Evolutionary conservation across 2,113 vertebrate species (phyloP).

Genomic region (Ptilorrhoa leucosticta): DNA sequence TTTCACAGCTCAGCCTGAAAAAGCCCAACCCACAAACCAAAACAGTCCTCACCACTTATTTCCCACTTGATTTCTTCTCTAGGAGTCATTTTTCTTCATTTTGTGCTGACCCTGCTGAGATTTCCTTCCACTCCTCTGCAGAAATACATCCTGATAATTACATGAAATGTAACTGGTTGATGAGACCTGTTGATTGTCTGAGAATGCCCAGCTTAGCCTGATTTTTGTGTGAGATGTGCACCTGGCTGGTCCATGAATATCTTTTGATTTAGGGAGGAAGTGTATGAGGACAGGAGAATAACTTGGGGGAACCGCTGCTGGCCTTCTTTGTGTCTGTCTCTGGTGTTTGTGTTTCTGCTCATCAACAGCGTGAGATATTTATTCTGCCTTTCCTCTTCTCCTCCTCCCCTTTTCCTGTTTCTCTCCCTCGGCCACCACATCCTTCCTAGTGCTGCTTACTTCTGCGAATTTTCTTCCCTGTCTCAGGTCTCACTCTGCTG

Average conservation of each 20-base stretch:
- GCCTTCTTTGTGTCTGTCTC: neutral
- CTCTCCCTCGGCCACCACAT: neutral
- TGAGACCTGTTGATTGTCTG: neutral
- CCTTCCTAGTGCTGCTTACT: slow-evolving; percentile 19
- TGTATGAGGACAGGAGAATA: neutral
- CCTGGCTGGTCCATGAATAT: neutral
- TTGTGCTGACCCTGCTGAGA: neutral
- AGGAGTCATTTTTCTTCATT: neutral
- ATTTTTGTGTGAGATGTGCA: neutral
- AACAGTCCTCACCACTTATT: neutral
- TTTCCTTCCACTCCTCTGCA: neutral
- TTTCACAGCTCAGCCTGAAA: neutral
- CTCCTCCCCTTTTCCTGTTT: slow-evolving; percentile 49
- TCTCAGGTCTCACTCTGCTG: neutral
- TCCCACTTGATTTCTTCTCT: neutral
- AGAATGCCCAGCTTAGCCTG: neutral
- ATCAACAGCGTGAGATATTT: neutral
- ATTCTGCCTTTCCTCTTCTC: slow-evolving; percentile 15
- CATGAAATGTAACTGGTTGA: neutral
- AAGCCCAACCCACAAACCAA: neutral
- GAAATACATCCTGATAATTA: neutral
- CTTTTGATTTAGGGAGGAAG: neutral
- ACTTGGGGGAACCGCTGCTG: neutral
- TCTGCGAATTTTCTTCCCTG: neutral
- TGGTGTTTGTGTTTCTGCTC: neutral